Conservation (phyloP, 2,113 vertebrate genomes). For the Apteryx owenii region DNA sequence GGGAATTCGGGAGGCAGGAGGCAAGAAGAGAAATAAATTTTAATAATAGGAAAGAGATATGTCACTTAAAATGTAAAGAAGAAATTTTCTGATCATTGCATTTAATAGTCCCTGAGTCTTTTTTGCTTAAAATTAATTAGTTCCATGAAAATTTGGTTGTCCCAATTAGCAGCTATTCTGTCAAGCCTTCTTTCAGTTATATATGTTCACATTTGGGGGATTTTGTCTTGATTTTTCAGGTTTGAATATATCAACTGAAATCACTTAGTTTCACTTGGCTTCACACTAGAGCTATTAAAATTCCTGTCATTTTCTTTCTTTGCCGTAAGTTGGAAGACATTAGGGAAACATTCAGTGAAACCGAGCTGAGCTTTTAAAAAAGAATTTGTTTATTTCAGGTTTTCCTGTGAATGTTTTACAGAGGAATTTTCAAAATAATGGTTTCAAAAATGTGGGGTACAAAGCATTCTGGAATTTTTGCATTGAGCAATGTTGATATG, state of each 20-base stretch:
- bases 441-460: background rate
- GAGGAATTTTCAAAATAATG: background rate
- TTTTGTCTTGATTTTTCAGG: background rate
- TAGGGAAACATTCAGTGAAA: background rate
- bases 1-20: background rate
- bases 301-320: background rate
- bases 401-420: background rate
- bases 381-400: background rate
- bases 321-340: background rate
- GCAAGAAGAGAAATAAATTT: background rate
- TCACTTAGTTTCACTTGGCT: background rate
- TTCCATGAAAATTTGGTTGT: background rate
- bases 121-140: background rate
- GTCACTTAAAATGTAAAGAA: background rate
- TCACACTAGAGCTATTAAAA: background rate
- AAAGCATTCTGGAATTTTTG: background rate
- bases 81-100: background rate
- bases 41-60: background rate
- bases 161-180: background rate
- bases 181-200: background rate
- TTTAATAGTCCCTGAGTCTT: background rate
- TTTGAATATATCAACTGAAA: background rate
- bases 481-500: background rate
- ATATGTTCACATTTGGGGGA: background rate
- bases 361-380: background rate